phyloP scores from a whole-genome alignment of 2,888 invertebrate genomes.

The Chymomyza fuscimana region DNA sequence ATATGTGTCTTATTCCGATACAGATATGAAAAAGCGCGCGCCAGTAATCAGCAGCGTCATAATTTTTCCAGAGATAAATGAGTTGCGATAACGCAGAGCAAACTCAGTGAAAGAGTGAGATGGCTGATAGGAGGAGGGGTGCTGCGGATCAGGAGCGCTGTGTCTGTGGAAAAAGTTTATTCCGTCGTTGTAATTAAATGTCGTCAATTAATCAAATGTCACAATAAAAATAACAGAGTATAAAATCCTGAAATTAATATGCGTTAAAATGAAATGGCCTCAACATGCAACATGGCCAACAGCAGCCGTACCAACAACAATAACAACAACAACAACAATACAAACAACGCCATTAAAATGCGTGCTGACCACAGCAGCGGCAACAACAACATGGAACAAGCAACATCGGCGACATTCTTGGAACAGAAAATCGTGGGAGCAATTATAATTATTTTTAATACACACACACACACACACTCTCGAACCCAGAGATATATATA shows the following conservation, averaged over 20 bases:
- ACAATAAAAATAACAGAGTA: slow-evolving; percentile 74
- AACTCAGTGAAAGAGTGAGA: slow-evolving; percentile 1
- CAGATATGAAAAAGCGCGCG: slow-evolving; percentile 35
- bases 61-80: slow-evolving; percentile 78
- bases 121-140: background rate
- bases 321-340: slow-evolving; percentile 30
- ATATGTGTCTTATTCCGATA: slow-evolving; percentile 62
- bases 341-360: slow-evolving; percentile 25
- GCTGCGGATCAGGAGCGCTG: slow-evolving; percentile 13
- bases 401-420: slow-evolving; percentile 65
- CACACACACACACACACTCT: slow-evolving; percentile 42
- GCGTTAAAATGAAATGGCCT: slow-evolving; percentile 74
- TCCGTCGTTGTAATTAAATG: slow-evolving; percentile 79
- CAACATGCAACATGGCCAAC: slow-evolving; percentile 55
- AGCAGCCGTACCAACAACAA: slow-evolving; percentile 37
- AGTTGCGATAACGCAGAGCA: slow-evolving; percentile 71
- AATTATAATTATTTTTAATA: slow-evolving; percentile 79
- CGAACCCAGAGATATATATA: background rate
- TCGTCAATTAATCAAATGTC: slow-evolving; percentile 80
- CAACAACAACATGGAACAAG: slow-evolving; percentile 6
- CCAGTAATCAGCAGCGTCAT: slow-evolving; percentile 74
- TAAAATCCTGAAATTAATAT: slow-evolving; percentile 76
- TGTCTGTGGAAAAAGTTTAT: slow-evolving; percentile 60
- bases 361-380: slow-evolving; percentile 52
- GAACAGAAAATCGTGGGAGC: slow-evolving; percentile 79